These are phyloP conservation scores for Apaloderma vittatum DNA, from an alignment of 2,113 vertebrate genomes.

Conservation along the genomic window DNA sequence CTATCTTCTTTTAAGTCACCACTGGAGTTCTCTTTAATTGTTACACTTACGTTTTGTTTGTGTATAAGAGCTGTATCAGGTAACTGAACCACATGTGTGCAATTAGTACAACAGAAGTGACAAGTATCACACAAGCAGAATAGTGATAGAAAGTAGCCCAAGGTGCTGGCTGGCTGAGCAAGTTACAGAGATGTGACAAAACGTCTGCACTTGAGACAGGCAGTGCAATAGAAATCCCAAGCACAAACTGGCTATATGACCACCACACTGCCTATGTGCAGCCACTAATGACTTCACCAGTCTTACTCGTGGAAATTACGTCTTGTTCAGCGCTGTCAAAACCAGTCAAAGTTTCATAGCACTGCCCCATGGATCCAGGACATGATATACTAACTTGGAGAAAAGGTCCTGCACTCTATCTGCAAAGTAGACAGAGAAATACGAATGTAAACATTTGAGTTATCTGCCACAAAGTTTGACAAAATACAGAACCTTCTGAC, in stretches of 20 bases:
- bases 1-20: neutral
- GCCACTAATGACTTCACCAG: conserved; percentile 12
- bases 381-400: conserved; percentile 40
- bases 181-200: neutral
- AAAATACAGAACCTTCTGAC: conserved; percentile 57
- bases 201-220: neutral
- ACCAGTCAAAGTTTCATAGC: neutral
- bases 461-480: conserved; percentile 63
- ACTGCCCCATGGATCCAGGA: neutral
- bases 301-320: neutral
- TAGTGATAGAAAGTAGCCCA: neutral
- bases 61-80: neutral
- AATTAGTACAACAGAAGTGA: neutral
- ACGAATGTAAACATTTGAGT: conserved; percentile 59
- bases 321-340: neutral
- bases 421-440: conserved; percentile 41
- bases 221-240: neutral
- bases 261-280: neutral
- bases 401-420: conserved; percentile 52
- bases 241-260: neutral
- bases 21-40: neutral
- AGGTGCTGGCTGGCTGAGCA: neutral
- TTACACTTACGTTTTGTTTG: neutral
- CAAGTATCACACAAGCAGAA: neutral
- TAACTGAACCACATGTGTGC: fast-evolving